A percentile compares a stretch with the other conserved stretches of the same genome.
Conservation (phyloP, 2,797 vertebrate species). For the Crocidura indochinensis region DNA sequence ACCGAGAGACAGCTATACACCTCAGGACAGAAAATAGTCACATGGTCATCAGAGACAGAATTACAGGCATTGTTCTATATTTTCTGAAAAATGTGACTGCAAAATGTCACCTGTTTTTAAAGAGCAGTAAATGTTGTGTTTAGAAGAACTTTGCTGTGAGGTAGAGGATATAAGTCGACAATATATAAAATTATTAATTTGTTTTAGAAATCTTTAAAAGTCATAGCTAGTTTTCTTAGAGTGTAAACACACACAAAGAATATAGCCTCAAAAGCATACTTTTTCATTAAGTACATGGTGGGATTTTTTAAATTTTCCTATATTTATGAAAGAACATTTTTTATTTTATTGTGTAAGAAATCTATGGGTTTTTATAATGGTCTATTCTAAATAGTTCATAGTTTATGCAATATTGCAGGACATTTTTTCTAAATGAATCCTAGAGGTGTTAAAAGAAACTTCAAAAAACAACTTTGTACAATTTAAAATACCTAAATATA, state of each 20-base stretch:
- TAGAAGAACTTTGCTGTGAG: slow-evolving; percentile 3
- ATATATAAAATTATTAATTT: slow-evolving; percentile 58
- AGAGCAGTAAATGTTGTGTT: slow-evolving; percentile 47
- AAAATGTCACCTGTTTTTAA: slow-evolving; percentile 70
- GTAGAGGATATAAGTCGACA: background rate
- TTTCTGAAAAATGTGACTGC: slow-evolving; percentile 61
- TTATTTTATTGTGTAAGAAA: background rate
- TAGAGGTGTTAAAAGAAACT: slow-evolving; percentile 33
- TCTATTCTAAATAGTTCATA: slow-evolving; percentile 53
- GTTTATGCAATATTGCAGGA: slow-evolving; percentile 53
- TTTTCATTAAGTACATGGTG: slow-evolving; percentile 63
- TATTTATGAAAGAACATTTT: slow-evolving; percentile 22
- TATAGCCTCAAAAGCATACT: slow-evolving; percentile 12
- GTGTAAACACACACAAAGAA: background rate
- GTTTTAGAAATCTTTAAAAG: slow-evolving; percentile 70
- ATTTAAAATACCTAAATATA: background rate
- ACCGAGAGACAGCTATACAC: slow-evolving; percentile 85
- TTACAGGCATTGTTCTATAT: slow-evolving; percentile 64
- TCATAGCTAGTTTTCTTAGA: slow-evolving; percentile 60
- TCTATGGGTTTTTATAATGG: background rate
- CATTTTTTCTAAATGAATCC: slow-evolving; percentile 43
- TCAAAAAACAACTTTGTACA: background rate
- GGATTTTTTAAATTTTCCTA: background rate
- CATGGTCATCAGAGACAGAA: slow-evolving; percentile 81
- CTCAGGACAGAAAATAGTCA: slow-evolving; percentile 87